These are phyloP conservation scores for Hetaerina titia DNA, from an alignment of 2,888 invertebrate species.

Conservation along the genomic window DNA sequence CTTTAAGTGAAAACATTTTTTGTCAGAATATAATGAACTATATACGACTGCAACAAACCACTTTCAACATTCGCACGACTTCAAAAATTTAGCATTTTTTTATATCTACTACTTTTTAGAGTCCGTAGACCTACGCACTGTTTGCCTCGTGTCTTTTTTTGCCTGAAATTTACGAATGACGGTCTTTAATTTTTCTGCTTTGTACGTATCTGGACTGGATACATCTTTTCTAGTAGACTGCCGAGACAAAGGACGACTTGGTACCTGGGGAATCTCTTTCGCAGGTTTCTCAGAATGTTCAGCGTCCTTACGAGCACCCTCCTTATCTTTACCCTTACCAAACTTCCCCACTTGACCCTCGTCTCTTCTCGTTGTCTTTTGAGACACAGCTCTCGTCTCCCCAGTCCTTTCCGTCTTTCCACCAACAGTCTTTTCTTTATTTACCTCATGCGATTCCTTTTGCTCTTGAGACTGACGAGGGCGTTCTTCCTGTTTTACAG, in stretches of 20 bases:
- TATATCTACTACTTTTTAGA: constrained; percentile 7
- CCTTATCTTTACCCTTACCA: background rate
- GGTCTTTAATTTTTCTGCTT: constrained; percentile 54
- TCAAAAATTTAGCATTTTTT: background rate
- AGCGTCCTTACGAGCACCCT: background rate
- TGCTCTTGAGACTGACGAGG: background rate
- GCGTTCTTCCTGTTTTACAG: background rate
- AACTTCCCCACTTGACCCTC: background rate
- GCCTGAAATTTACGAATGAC: constrained; percentile 44
- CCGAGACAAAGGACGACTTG: background rate
- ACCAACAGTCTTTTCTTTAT: background rate
- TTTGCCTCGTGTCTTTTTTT: constrained; percentile 41
- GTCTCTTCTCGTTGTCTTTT: background rate
- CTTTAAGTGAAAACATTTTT: background rate
- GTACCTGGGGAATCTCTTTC: constrained; percentile 1
- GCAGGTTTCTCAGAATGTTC: background rate
- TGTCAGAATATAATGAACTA: background rate
- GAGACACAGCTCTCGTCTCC: background rate
- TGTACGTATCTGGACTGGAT: constrained; percentile 26
- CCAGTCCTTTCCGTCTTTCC: background rate
- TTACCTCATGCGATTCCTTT: background rate
- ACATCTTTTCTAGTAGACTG: constrained; percentile 28
- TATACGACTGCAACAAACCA: background rate
- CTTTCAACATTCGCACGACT: background rate
- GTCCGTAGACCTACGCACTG: background rate